Percentiles rank a stretch among this genome's conserved stretches.
phyloP scores from a whole-genome alignment of 2,888 invertebrate genomes.

The Spicauda simplicius region DNA sequence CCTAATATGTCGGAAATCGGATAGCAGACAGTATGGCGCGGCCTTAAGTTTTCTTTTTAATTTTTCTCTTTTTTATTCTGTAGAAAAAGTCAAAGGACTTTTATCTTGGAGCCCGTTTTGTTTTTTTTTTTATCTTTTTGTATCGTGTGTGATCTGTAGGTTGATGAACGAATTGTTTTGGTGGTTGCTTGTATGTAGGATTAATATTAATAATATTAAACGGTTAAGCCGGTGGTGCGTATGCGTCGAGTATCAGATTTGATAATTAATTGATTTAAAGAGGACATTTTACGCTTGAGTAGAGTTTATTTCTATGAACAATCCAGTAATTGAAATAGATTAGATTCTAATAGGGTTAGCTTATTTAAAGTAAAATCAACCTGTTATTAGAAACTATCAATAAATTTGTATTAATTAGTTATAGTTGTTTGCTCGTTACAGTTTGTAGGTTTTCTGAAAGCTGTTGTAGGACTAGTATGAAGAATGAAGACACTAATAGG shows the following conservation, averaged over 20 bases:
- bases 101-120: constrained; percentile 62
- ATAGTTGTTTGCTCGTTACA: no score
- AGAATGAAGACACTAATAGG: no score
- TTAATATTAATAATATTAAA: constrained; percentile 42
- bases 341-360: no score
- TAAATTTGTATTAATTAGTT: no score
- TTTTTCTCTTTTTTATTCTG: constrained; percentile 64
- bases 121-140: constrained; percentile 63
- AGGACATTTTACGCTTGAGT: constrained; percentile 19
- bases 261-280: constrained; percentile 1
- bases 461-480: no score
- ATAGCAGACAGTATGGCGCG: constrained; percentile 85
- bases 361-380: no score
- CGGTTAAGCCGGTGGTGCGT: constrained; percentile 49
- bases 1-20: constrained; percentile 79
- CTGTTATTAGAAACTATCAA: no score
- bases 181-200: constrained; percentile 53
- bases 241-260: constrained; percentile 44
- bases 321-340: not conserved
- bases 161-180: constrained; percentile 68
- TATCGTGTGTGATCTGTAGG: constrained; percentile 70
- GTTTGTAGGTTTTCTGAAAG: no score
- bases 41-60: constrained; percentile 73
- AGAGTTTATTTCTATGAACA: not conserved
- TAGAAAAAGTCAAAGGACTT: constrained; percentile 71